Conservation (phyloP, 1,140 invertebrate genomes). For the Drosophila littoralis region DNA sequence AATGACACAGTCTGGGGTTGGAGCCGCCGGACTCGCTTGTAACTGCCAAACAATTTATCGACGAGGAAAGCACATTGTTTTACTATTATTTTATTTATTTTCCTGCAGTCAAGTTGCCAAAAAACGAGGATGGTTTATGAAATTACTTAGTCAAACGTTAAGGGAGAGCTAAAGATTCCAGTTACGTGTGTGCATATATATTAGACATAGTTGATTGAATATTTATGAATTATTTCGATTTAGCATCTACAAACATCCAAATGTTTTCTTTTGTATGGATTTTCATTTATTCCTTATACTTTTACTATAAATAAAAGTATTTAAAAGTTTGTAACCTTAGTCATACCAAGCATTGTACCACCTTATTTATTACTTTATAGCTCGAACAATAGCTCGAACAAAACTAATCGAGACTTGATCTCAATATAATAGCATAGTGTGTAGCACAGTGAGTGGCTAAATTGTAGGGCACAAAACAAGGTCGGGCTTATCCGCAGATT, state of each 20-base stretch:
- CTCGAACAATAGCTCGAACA: neutral
- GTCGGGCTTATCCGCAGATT: slow-evolving; percentile 9
- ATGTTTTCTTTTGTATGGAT: too few relatives aligned
- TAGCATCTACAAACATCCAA: too few relatives aligned
- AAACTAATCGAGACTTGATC: too few relatives aligned
- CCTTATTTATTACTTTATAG: neutral
- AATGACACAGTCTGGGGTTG: neutral
- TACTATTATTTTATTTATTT: slow-evolving; percentile 27
- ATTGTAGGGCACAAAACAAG: neutral
- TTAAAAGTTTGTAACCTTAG: too few relatives aligned
- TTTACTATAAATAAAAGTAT: too few relatives aligned
- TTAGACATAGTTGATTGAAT: neutral
- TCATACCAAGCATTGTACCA: too few relatives aligned
- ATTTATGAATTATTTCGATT: neutral
- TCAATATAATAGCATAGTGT: too few relatives aligned
- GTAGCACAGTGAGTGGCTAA: neutral
- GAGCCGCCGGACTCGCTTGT: slow-evolving; percentile 23
- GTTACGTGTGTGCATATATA: neutral
- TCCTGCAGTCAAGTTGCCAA: slow-evolving; percentile 1
- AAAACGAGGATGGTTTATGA: slow-evolving; percentile 23
- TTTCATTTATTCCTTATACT: too few relatives aligned
- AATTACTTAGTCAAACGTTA: slow-evolving; percentile 11
- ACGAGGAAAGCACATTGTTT: slow-evolving; percentile 26
- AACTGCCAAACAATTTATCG: slow-evolving; percentile 34
- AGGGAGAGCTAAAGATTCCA: neutral